A percentile compares a stretch with the other conserved stretches of the same genome.
phyloP scores from a whole-genome alignment of 2,797 vertebrate genomes.

The Melopsittacus undulatus region DNA sequence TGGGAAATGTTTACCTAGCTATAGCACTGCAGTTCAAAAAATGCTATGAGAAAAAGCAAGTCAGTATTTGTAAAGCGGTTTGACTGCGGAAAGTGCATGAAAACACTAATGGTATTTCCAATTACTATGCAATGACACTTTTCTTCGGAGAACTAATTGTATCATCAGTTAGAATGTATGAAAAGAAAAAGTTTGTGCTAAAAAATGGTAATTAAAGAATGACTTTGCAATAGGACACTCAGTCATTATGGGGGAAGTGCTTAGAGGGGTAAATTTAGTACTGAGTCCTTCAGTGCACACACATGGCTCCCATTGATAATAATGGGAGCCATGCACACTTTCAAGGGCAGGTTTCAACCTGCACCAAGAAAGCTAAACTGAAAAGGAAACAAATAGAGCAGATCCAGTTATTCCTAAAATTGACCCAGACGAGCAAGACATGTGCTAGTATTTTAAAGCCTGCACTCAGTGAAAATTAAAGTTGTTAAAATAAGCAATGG shows the following conservation, averaged over 20 bases:
- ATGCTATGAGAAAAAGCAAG: background rate
- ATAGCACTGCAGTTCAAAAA: background rate
- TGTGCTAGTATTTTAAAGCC: conserved; percentile 50
- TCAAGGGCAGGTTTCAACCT: conserved; percentile 49
- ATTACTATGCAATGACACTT: conserved; percentile 9
- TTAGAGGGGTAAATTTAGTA: conserved; percentile 22
- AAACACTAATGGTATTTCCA: conserved; percentile 1
- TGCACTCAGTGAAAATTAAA: conserved; percentile 49
- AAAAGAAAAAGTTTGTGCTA: conserved; percentile 4
- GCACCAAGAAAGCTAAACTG: background rate
- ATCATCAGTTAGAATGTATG: background rate
- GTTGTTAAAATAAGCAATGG: conserved; percentile 45
- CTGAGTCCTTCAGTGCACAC: conserved; percentile 24
- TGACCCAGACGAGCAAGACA: background rate
- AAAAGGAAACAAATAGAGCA: conserved; percentile 23
- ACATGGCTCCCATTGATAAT: conserved; percentile 48
- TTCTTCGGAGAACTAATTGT: conserved; percentile 47
- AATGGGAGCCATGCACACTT: conserved; percentile 37
- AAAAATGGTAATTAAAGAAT: conserved; percentile 49
- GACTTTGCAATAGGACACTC: conserved; percentile 21
- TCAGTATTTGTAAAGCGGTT: conserved; percentile 32
- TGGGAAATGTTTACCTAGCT: background rate
- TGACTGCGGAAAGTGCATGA: background rate
- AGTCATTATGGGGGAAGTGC: conserved; percentile 7
- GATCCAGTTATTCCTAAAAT: conserved; percentile 25